A percentile compares a stretch with the other conserved stretches of the same genome.
These are phyloP conservation scores for Rhinoraja longicauda DNA, from an alignment of 2,797 vertebrate genomes.

Conservation along the genomic window DNA sequence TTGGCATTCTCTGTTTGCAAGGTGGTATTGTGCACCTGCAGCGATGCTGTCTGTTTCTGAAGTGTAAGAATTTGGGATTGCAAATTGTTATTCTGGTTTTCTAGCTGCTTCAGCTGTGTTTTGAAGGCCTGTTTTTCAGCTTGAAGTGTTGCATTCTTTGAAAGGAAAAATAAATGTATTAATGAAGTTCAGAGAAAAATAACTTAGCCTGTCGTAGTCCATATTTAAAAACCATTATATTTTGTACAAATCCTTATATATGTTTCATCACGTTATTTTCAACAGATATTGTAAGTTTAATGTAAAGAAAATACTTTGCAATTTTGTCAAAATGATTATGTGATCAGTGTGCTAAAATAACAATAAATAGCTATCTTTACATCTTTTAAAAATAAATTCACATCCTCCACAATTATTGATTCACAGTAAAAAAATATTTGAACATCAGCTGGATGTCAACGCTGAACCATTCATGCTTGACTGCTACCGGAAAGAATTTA, in stretches of 20 bases:
- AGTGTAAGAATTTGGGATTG: conserved; percentile 93
- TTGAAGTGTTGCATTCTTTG: conserved; percentile 91
- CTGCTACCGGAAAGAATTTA: too few relatives aligned
- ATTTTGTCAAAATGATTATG: not conserved
- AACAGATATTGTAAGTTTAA: not conserved
- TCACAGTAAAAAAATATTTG: not conserved
- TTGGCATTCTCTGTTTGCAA: conserved; percentile 94
- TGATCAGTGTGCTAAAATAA: not conserved
- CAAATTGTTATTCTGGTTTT: conserved; percentile 87
- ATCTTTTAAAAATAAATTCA: not conserved
- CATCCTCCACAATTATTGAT: not conserved
- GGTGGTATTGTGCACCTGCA: conserved; percentile 90
- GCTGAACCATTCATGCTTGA: not conserved
- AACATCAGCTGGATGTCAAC: not conserved
- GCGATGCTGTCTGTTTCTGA: conserved; percentile 82
- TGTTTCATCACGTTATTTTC: not conserved
- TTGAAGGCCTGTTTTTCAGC: conserved; percentile 91
- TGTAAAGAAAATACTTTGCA: not conserved
- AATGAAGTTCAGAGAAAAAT: not conserved
- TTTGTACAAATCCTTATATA: not conserved
- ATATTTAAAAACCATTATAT: not conserved
- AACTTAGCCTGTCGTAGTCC: not conserved
- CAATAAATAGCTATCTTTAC: not conserved
- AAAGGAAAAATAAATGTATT: conserved; percentile 40
- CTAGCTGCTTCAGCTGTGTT: conserved; percentile 88